Percentiles rank a stretch among this genome's conserved stretches.
Conservation (phyloP, 2,113 vertebrate species). For the Daubentonia madagascariensis region DNA sequence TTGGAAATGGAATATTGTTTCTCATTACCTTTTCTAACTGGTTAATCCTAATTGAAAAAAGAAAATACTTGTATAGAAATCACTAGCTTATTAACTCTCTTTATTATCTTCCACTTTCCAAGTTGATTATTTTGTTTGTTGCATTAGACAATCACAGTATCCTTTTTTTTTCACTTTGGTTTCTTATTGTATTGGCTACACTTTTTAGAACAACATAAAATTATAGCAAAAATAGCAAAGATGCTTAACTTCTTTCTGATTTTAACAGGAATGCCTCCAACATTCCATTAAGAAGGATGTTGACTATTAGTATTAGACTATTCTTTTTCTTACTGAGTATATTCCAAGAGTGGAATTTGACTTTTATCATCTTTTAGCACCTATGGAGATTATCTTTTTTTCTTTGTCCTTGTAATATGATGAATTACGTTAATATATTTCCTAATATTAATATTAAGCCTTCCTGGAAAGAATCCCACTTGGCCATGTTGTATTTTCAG, state of each 20-base stretch:
- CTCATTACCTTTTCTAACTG: not conserved
- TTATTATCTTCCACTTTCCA: not conserved
- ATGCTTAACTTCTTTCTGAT: slow-evolving; percentile 2
- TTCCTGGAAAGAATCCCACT: not conserved
- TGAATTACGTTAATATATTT: not conserved
- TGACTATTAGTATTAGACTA: not conserved
- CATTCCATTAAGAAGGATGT: not conserved
- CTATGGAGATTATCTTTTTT: not conserved
- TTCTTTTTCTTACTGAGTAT: not conserved
- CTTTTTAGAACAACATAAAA: not conserved
- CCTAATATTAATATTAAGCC: not conserved
- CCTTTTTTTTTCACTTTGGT: slow-evolving; percentile 10
- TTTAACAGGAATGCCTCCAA: not conserved
- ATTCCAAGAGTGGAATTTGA: not conserved
- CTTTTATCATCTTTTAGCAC: not conserved
- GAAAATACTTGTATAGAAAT: not conserved
- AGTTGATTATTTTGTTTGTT: not conserved
- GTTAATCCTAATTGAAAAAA: not conserved
- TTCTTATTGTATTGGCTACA: not conserved
- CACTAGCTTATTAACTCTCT: not conserved
- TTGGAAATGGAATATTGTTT: not conserved
- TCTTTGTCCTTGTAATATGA: not conserved
- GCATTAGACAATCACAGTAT: not conserved
- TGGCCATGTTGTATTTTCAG: not conserved
- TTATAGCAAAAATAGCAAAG: not conserved